A percentile compares a stretch with the other conserved stretches of the same genome.
Evolutionary conservation across 1,140 invertebrate genomes (phyloP).

Genomic region (Cepaea nemoralis): DNA sequence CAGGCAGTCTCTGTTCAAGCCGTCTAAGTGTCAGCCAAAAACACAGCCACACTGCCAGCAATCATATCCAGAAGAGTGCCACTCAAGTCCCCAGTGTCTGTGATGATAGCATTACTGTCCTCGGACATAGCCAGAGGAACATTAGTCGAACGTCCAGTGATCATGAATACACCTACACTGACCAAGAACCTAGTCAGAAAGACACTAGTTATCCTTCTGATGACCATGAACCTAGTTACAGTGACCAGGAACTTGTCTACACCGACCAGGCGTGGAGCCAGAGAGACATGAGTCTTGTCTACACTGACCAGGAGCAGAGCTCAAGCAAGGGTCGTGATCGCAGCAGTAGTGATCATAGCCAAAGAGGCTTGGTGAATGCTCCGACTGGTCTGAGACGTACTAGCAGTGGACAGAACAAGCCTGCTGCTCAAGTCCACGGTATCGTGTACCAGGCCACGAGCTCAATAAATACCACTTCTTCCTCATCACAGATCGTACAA

Average conservation of each 20-base stretch:
- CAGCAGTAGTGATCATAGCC: neutral
- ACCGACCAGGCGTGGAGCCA: too few relatives aligned
- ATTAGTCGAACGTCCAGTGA: constrained; percentile 73
- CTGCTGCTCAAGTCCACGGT: too few relatives aligned
- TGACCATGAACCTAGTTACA: neutral
- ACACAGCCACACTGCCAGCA: constrained; percentile 62
- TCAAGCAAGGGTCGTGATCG: too few relatives aligned
- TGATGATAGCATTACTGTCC: constrained; percentile 56
- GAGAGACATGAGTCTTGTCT: too few relatives aligned
- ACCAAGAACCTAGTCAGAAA: neutral
- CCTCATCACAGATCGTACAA: neutral
- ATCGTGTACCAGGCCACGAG: too few relatives aligned
- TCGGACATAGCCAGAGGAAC: constrained; percentile 58
- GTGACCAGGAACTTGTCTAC: too few relatives aligned
- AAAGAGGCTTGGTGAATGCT: too few relatives aligned
- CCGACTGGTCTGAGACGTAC: too few relatives aligned
- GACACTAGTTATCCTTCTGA: neutral
- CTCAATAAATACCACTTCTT: neutral
- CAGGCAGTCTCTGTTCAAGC: constrained; percentile 27
- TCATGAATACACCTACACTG: neutral
- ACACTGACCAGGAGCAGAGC: too few relatives aligned
- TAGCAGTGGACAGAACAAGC: too few relatives aligned
- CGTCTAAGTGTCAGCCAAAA: constrained; percentile 64
- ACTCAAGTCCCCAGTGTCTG: constrained; percentile 72
- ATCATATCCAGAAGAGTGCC: constrained; percentile 73